These are phyloP conservation scores for Pelosia muscerda DNA, from an alignment of 2,888 invertebrate species.

Conservation along the genomic window DNA sequence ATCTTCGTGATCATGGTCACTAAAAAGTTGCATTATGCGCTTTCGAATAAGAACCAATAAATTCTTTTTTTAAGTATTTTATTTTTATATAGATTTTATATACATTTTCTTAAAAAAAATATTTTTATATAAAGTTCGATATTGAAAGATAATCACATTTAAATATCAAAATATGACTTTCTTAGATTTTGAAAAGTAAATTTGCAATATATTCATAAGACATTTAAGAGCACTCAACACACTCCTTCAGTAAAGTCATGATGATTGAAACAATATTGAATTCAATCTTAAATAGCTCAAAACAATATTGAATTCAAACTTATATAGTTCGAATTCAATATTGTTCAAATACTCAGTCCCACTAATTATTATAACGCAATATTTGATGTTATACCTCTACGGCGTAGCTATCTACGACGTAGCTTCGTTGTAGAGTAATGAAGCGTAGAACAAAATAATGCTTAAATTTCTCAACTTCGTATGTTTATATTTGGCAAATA, in stretches of 20 bases:
- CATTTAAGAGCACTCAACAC: neutral
- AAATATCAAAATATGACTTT: no score
- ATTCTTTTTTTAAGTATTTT: no score
- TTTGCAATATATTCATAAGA: neutral
- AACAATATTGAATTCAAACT: constrained; percentile 23
- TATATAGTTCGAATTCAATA: no score
- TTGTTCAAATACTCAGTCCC: constrained; percentile 37
- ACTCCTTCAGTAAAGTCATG: neutral
- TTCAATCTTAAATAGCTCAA: no score
- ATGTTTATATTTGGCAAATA: constrained; percentile 13
- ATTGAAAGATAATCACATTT: no score
- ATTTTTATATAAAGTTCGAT: no score
- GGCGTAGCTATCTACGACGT: constrained; percentile 44
- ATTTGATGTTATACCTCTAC: constrained; percentile 28
- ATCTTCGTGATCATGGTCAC: no score
- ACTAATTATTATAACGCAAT: constrained; percentile 33
- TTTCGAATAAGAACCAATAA: no score
- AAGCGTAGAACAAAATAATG: constrained; percentile 56
- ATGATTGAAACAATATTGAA: constrained; percentile 23
- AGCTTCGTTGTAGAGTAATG: constrained; percentile 57
- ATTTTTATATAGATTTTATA: no score
- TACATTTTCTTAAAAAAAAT: no score
- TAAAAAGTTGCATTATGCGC: no score
- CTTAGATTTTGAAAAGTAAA: no score
- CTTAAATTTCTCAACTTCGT: constrained; percentile 31